Percentiles rank a stretch among this genome's conserved stretches.
Conservation (phyloP, 2,888 invertebrate genomes). For the Hirtodrosophila cameraria region DNA sequence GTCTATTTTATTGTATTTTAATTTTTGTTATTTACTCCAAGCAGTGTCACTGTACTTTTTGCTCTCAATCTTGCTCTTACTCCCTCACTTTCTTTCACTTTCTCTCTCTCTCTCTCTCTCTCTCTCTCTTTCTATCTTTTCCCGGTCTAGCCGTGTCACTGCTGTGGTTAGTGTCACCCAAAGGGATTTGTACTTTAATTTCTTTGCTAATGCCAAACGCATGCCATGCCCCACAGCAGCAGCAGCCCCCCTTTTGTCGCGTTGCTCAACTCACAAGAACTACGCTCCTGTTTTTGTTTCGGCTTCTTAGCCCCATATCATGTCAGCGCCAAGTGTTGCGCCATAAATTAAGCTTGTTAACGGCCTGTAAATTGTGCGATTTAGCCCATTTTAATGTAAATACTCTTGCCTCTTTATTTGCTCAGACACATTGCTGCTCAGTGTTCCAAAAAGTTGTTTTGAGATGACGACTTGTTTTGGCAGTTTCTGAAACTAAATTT, state of each 20-base stretch:
- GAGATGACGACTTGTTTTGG: no score
- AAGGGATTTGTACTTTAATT: slow-evolving; percentile 75
- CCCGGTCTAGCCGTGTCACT: slow-evolving; percentile 38
- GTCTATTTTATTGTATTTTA: slow-evolving; percentile 78
- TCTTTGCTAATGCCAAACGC: slow-evolving; percentile 59
- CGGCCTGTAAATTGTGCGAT: slow-evolving; percentile 53
- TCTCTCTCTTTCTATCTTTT: background rate
- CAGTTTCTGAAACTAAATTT: slow-evolving; percentile 7
- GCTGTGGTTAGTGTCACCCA: slow-evolving; percentile 60
- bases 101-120: background rate
- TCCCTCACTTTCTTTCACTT: background rate
- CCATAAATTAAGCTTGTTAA: slow-evolving; percentile 57
- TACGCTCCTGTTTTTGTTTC: slow-evolving; percentile 19
- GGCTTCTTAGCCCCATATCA: slow-evolving; percentile 9
- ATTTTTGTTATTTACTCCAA: slow-evolving; percentile 70
- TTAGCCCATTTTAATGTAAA: slow-evolving; percentile 49
- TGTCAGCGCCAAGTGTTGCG: slow-evolving; percentile 45
- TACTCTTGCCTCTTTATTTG: slow-evolving; percentile 14
- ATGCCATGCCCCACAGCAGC: slow-evolving; percentile 17
- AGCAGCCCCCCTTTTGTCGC: slow-evolving; percentile 2
- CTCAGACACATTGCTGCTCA: background rate
- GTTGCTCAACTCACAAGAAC: slow-evolving; percentile 1
- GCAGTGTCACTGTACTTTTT: slow-evolving; percentile 56
- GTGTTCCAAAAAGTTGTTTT: no score
- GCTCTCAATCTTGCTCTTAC: background rate